These are phyloP conservation scores for Diarsia mendica DNA, from an alignment of 2,888 invertebrate genomes.

Conservation along the genomic window DNA sequence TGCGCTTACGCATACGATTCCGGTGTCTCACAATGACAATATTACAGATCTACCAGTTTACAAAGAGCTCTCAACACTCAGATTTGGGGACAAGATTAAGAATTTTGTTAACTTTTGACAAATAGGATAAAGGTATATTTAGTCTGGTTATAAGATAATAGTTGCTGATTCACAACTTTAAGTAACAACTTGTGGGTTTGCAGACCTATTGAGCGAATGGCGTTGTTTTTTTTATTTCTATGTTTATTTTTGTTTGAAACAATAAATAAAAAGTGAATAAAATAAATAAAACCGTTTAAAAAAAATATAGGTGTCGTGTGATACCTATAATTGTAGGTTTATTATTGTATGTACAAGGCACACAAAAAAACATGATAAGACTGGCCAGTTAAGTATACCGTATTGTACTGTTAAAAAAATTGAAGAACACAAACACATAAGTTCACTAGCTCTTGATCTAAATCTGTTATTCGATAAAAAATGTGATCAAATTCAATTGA, in stretches of 20 bases:
- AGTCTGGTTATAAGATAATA: slow-evolving; percentile 37
- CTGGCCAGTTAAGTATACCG: no score
- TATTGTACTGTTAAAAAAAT: no score
- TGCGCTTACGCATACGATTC: slow-evolving; percentile 49
- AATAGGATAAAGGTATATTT: slow-evolving; percentile 33
- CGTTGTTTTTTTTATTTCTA: background rate
- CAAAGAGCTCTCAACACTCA: slow-evolving; percentile 31
- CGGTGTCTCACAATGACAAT: slow-evolving; percentile 56
- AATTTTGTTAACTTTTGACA: slow-evolving; percentile 14
- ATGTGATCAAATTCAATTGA: background rate
- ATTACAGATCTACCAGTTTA: slow-evolving; percentile 46
- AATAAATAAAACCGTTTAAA: no score
- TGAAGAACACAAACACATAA: no score
- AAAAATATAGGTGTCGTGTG: no score
- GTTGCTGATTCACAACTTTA: slow-evolving; percentile 50
- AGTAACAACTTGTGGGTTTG: slow-evolving; percentile 39
- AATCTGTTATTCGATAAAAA: no score
- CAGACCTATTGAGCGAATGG: slow-evolving; percentile 33
- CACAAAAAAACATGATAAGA: no score
- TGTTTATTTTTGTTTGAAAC: no score
- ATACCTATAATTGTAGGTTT: no score
- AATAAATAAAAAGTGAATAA: no score
- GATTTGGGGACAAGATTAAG: slow-evolving; percentile 35
- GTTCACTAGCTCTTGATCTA: no score
- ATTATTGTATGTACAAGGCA: no score